phyloP scores from a whole-genome alignment of 2,888 invertebrate genomes.

The Chrysolina haemoptera region DNA sequence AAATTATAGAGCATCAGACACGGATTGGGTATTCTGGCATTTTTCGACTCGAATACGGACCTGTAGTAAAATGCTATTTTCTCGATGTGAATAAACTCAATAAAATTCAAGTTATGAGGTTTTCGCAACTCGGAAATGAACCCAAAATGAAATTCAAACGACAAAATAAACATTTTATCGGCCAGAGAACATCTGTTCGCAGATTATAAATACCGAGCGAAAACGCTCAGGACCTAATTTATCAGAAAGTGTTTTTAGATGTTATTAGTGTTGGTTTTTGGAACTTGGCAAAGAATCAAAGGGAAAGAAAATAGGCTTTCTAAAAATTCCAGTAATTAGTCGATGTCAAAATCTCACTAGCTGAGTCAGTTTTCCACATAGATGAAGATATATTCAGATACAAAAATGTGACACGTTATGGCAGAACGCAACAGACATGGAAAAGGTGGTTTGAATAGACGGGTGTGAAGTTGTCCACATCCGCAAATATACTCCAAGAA shows the following conservation, averaged over 20 bases:
- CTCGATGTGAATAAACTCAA: slow-evolving; percentile 17
- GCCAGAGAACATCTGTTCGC: slow-evolving; percentile 20
- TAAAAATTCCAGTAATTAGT: slow-evolving; percentile 7
- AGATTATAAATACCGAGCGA: slow-evolving; percentile 19
- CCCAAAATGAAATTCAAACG: slow-evolving; percentile 15
- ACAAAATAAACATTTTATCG: slow-evolving; percentile 31
- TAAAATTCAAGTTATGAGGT: slow-evolving; percentile 15
- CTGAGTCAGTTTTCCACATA: not conserved
- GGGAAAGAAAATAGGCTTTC: not conserved
- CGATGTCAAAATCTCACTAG: slow-evolving; percentile 2
- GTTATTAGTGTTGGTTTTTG: slow-evolving; percentile 10
- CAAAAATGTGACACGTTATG: not conserved
- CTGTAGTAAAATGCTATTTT: not conserved
- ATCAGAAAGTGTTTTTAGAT: slow-evolving; percentile 14
- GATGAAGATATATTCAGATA: not conserved
- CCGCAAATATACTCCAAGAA: too few species aligned
- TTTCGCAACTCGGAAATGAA: slow-evolving; percentile 23
- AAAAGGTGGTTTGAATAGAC: not conserved
- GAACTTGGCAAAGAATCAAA: slow-evolving; percentile 22
- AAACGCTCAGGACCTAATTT: slow-evolving; percentile 8
- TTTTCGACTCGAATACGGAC: not conserved
- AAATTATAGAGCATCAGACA: too few species aligned
- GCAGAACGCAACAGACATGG: not conserved
- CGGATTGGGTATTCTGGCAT: not conserved
- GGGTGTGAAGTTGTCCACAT: too few species aligned